A percentile compares a stretch with the other conserved stretches of the same genome.
These are phyloP conservation scores for Acleris holmiana DNA, from an alignment of 2,888 invertebrate species.

Conservation along the genomic window DNA sequence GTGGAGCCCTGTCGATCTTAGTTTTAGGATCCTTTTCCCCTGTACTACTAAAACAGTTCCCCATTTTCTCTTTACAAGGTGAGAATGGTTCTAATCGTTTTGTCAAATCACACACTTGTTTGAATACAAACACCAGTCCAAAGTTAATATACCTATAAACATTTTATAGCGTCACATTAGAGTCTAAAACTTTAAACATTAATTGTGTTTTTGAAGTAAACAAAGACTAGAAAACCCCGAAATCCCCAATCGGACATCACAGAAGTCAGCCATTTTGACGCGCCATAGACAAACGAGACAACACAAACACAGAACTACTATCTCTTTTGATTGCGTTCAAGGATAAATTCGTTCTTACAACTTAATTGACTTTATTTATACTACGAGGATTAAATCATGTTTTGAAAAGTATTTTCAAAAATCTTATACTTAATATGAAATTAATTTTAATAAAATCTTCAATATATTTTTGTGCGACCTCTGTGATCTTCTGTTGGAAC, in stretches of 20 bases:
- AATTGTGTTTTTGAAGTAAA: constrained; percentile 77
- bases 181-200: constrained; percentile 65
- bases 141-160: constrained; percentile 72
- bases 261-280: constrained; percentile 79
- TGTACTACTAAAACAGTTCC: constrained; percentile 93
- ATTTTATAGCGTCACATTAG: constrained; percentile 78
- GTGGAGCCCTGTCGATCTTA: constrained; percentile 84
- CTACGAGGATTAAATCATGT: not conserved
- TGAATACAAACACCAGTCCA: constrained; percentile 69
- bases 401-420: not conserved
- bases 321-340: constrained; percentile 35
- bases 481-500: not conserved
- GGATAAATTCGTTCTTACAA: constrained; percentile 10
- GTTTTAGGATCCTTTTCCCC: constrained; percentile 87
- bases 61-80: constrained; percentile 89
- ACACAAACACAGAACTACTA: constrained; percentile 46
- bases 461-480: not conserved
- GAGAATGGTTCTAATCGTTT: constrained; percentile 73
- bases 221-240: constrained; percentile 69
- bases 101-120: constrained; percentile 81
- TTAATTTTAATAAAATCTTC: not conserved
- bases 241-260: constrained; percentile 78
- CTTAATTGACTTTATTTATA: not conserved
- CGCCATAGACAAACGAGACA: constrained; percentile 76
- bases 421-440: not conserved